Base-by-base conservation (phyloP, 2,113 vertebrate species). In the Gadus macrocephalus region DNA sequence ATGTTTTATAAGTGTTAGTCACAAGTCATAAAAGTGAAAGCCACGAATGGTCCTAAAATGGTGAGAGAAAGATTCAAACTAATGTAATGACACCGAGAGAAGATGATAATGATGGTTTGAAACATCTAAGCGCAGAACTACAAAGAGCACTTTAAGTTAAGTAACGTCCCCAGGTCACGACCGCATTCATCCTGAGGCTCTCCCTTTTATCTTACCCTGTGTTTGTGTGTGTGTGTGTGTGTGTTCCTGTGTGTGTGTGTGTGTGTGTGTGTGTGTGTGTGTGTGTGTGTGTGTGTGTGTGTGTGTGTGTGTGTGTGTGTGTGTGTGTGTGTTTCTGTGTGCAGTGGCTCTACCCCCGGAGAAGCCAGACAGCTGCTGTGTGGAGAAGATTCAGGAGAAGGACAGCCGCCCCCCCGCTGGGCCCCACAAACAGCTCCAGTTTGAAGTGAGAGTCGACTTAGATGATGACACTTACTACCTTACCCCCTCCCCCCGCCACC, bases 321-420 rank as follows among this genome's bases (percentile, higher is more conserved):
- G 77, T 67, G 19, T 67, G n/a, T 66, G 64, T 66, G 75, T 67
- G 75, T 42, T 49, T 66, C n/a, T 59, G 17, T 17, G 22, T 79
- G 77, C 90, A 98, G 97, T 99, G 91, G 96, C 95, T 86, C 91
- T 98, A 83, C 96, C 96, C 49, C 96, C 96, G 0, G 95, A 98
- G 92, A 98, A 98, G 93, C 92, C 89, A 19, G 93, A 93, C 71
- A 92, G 93, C 82, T 90, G 92, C 84, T 93, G 92, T 79, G 92
- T 89, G 42, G 95, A 95, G 89, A 98, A 96, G 92, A 94, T 92
- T 89, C 90, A 90, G 79, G 94, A 94, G 80, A 95, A 92, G 42
- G 91, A 88, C 69, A 86, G 79, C 25, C 93, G 94, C n/a, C 87
- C 91, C 28, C 88, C 90, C 66, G 83, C 88, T 5, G 91, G 89